Evolutionary conservation across 2,797 vertebrate species (phyloP).

Genomic region (Sebastes variabilis): DNA sequence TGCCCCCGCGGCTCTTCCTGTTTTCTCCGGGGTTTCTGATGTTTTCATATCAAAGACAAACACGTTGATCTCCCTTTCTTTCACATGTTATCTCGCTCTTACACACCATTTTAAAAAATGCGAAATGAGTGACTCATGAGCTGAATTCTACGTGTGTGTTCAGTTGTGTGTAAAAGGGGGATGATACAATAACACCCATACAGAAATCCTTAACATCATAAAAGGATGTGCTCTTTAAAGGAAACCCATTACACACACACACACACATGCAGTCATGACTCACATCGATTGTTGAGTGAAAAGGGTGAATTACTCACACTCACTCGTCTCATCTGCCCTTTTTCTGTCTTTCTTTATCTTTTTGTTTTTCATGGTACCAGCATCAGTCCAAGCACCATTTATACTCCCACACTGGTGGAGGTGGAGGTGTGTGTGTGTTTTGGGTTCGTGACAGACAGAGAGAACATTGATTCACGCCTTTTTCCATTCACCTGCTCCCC

Average conservation of each 20-base stretch:
- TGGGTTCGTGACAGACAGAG: slow-evolving; percentile 7
- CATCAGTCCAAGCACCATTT: slow-evolving; percentile 7
- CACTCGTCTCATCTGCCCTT: background rate
- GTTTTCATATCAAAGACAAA: slow-evolving; percentile 50
- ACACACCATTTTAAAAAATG: background rate
- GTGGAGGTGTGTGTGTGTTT: background rate
- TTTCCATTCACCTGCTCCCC: background rate
- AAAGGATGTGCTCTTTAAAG: slow-evolving; percentile 16
- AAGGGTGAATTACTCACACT: slow-evolving; percentile 53
- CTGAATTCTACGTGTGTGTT: background rate
- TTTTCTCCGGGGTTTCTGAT: slow-evolving; percentile 16
- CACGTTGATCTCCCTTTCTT: slow-evolving; percentile 31
- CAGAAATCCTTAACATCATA: background rate
- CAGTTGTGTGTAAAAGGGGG: background rate
- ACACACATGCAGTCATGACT: slow-evolving; percentile 37
- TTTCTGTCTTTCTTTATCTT: background rate
- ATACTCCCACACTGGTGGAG: background rate
- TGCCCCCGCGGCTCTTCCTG: slow-evolving; percentile 7
- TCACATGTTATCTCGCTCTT: slow-evolving; percentile 43
- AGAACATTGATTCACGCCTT: slow-evolving; percentile 31
- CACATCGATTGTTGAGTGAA: slow-evolving; percentile 36
- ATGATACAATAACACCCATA: background rate
- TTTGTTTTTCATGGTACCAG: background rate
- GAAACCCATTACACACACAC: background rate
- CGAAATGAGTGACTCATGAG: slow-evolving; percentile 53